Evolutionary conservation across 2,797 vertebrate genomes (phyloP).

Genomic region (Thripadectes ignobilis): DNA sequence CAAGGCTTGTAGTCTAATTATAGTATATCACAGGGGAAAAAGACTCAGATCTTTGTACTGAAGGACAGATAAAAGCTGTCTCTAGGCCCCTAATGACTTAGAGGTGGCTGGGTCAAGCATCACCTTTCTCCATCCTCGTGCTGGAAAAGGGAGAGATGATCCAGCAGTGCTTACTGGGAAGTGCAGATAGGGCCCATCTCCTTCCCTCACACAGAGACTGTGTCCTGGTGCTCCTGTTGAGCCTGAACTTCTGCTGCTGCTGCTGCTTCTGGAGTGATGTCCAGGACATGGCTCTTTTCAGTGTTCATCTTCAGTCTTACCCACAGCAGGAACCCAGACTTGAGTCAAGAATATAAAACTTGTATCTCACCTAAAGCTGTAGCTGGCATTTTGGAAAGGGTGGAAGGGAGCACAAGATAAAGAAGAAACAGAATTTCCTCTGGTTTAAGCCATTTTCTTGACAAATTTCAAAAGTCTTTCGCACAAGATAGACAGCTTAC

Average conservation of each 20-base stretch:
- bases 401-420: background rate
- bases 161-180: background rate
- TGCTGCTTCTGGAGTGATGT: background rate
- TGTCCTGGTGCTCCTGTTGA: background rate
- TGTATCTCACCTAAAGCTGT: background rate
- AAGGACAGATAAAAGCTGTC: background rate
- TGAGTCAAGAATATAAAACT: background rate
- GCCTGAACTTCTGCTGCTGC: background rate
- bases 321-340: background rate
- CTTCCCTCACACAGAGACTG: background rate
- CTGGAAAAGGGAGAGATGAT: background rate
- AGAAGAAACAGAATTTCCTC: background rate
- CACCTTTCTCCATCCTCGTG: background rate
- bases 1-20: background rate
- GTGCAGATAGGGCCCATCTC: fast-evolving
- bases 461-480: background rate
- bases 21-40: background rate
- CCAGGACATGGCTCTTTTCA: background rate
- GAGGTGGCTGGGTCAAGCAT: background rate
- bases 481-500: background rate
- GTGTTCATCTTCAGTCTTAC: background rate
- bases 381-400: background rate
- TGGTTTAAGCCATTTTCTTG: background rate
- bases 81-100: background rate
- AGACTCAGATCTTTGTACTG: background rate